A percentile compares a stretch with the other conserved stretches of the same genome.
Evolutionary conservation across 2,113 vertebrate genomes (phyloP).

Genomic region (Ctenodactylus gundi): DNA sequence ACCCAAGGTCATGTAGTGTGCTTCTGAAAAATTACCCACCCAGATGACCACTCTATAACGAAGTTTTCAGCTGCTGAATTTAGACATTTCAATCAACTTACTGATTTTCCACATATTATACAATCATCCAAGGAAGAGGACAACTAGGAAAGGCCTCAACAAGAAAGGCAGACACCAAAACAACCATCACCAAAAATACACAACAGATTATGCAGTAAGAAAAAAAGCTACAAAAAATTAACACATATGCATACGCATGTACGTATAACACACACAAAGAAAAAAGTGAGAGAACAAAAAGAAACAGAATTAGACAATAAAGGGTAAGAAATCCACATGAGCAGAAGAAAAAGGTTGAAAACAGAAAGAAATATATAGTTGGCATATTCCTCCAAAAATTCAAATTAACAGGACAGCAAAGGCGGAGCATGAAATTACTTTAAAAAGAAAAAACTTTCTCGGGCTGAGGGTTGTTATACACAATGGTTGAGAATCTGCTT

Average conservation of each 20-base stretch:
- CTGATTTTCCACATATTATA: conserved; percentile 31
- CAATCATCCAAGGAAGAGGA: neutral
- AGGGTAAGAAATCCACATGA: conserved; percentile 3
- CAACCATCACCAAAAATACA: neutral
- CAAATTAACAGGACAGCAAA: too few relatives aligned
- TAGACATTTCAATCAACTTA: neutral
- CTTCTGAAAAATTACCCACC: neutral
- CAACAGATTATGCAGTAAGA: neutral
- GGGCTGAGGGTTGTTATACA: too few relatives aligned
- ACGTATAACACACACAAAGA: too few relatives aligned
- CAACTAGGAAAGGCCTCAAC: neutral
- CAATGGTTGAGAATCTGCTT: neutral
- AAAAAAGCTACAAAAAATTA: neutral
- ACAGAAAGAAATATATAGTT: neutral
- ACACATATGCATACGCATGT: too few relatives aligned
- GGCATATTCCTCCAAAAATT: neutral
- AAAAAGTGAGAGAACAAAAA: neutral
- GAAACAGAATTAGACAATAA: neutral
- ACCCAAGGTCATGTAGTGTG: neutral
- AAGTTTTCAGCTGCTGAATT: conserved; percentile 41
- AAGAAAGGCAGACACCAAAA: neutral
- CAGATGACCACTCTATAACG: neutral
- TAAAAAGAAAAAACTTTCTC: conserved; percentile 12
- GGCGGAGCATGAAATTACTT: conserved; percentile 13
- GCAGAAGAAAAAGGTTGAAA: conserved; percentile 9